Conservation (phyloP, 2,888 invertebrate species). For the Drosophila tanythrix region DNA sequence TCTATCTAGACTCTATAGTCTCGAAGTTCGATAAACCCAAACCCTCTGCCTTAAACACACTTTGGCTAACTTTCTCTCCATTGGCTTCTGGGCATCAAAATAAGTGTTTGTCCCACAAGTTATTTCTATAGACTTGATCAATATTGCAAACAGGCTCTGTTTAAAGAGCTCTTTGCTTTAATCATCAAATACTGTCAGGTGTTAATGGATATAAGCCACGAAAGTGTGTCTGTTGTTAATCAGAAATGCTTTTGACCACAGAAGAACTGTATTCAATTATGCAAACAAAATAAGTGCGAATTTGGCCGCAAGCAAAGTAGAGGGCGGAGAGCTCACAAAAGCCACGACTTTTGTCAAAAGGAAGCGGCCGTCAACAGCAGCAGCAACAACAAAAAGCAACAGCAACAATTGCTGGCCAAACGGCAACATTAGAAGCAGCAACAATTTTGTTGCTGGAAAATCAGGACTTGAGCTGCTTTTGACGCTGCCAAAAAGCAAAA, state of each 20-base stretch:
- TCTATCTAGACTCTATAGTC: background rate
- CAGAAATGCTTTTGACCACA: background rate
- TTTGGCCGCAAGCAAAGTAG: constrained; percentile 15
- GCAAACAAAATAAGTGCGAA: constrained; percentile 35
- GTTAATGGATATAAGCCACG: constrained; percentile 18
- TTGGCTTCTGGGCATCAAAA: background rate
- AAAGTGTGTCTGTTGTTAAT: background rate
- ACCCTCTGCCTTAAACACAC: background rate
- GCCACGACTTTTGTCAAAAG: constrained; percentile 62
- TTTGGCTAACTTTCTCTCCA: accelerated
- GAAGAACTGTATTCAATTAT: constrained; percentile 51
- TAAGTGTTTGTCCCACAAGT: background rate
- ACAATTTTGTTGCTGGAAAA: constrained; percentile 26
- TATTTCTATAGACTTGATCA: background rate
- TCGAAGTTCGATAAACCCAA: too few species aligned
- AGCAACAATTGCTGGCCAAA: constrained; percentile 31
- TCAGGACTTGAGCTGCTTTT: constrained; percentile 28
- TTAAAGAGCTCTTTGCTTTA: background rate
- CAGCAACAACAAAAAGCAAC: constrained; percentile 5
- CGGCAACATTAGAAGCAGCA: constrained; percentile 26
- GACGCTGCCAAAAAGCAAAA: constrained; percentile 14
- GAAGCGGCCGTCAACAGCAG: constrained; percentile 39
- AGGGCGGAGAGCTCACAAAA: constrained; percentile 35
- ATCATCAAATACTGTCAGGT: constrained; percentile 3
- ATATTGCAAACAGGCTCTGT: background rate